Conservation (phyloP, 2,888 invertebrate species). For the Boloria selene region DNA sequence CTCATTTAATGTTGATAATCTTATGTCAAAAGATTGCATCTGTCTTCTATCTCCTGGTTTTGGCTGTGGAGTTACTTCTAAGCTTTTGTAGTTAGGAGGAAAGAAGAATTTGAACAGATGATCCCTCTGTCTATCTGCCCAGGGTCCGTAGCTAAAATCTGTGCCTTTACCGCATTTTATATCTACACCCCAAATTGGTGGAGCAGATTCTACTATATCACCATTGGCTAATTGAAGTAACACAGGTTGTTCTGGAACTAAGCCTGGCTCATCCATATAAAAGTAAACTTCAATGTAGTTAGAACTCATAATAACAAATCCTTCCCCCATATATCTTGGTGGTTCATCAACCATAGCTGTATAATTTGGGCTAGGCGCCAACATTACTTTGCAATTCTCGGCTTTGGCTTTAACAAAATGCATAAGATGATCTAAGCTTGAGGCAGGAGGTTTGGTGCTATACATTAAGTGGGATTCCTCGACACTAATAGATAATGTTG, state of each 20-base stretch:
- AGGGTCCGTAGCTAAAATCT: conserved; percentile 98
- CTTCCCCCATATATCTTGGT: conserved; percentile 98
- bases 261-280: conserved; percentile 98
- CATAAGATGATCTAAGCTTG: conserved; percentile 96
- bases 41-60: conserved; percentile 93
- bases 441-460: conserved; percentile 97
- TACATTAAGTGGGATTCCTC: conserved; percentile 97
- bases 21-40: conserved; percentile 95
- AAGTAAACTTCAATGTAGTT: conserved; percentile 97
- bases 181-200: conserved; percentile 97
- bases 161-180: conserved; percentile 97
- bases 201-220: conserved; percentile 95
- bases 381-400: conserved; percentile 96
- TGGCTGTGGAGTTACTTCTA: conserved; percentile 90
- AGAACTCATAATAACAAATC: conserved; percentile 97
- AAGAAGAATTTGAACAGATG: conserved; percentile 98
- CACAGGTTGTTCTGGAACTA: conserved; percentile 96
- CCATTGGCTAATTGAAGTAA: conserved; percentile 94
- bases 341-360: conserved; percentile 96
- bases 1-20: conserved; percentile 94
- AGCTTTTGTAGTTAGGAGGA: conserved; percentile 91
- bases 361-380: conserved; percentile 98
- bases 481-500: conserved; percentile 94
- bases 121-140: conserved; percentile 98
- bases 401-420: conserved; percentile 97